Base-by-base conservation (phyloP, 2,888 invertebrate genomes). In the Melinaea menophilus region DNA sequence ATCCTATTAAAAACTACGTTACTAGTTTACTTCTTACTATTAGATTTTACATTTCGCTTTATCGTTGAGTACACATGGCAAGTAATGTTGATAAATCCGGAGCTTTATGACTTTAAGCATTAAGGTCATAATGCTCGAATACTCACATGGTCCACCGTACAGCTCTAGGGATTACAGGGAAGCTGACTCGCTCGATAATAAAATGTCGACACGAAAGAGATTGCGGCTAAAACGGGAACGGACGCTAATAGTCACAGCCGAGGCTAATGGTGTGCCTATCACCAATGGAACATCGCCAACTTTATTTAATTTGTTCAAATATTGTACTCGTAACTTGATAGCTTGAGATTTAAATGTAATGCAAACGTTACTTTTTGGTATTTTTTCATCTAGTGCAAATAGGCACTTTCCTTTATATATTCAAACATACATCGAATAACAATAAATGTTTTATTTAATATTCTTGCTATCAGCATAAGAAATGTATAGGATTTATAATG, bases 171-270 rank as follows among this genome's bases (percentile, higher is more conserved):
- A 88, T 89, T 90, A 88, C 85, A 81, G 75, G 77, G 73, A 75
- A 76, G 82, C 82, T 82, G 85, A 86, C 82, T 90, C 79, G 76
- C 79, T 79, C 79, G 84, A 89, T 87, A 85, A 84, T 91, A 91
- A 89, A 91, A 87, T 84, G 83, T 84, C 86, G 85, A 88, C 87
- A 85, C 85, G 82, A 85, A 81, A 88, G 82, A 84, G 79, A 82
- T 84, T 83, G 81, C 79, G 78, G 76, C 71, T 74, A 69, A 62
- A 73, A 76, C 74, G 76, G 75, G 75, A 76, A 74, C 72, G 72
- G 74, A 69, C 74, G 78, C 79, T 82, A 81, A 83, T 81, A 79
- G 79, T 75, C 74, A 69, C 76, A 76, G 79, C 78, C 75, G 73
- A 72, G 71, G 63, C 76, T 78, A 83, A 83, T 80, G 74, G 78